Evolutionary conservation across 2,113 vertebrate species (phyloP).

Genomic region (Helogale parvula): DNA sequence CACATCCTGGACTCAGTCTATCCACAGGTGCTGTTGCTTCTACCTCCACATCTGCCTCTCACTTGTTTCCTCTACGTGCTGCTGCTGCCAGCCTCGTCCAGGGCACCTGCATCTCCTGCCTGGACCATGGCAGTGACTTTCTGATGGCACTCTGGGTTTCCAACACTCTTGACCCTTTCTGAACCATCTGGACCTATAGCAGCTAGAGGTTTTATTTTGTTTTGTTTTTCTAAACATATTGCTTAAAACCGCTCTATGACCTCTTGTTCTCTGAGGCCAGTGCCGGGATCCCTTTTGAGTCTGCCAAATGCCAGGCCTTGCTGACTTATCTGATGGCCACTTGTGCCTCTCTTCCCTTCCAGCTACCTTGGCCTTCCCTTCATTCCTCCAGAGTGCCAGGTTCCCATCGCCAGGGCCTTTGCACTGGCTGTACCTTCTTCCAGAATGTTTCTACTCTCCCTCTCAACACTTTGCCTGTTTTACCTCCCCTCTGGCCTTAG

Average conservation of each 20-base stretch:
- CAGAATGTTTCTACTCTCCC: background rate
- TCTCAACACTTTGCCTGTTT: background rate
- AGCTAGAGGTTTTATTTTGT: background rate
- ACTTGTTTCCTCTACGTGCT: background rate
- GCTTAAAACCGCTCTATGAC: background rate
- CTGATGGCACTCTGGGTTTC: background rate
- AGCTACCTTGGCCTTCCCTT: background rate
- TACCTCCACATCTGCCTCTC: background rate
- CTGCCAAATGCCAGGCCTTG: background rate
- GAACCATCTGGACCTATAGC: background rate
- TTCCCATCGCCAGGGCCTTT: background rate
- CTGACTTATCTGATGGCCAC: background rate
- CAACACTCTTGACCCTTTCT: background rate
- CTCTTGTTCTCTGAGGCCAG: background rate
- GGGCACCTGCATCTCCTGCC: background rate
- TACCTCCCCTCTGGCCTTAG: background rate
- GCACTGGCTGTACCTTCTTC: background rate
- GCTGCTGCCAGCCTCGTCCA: background rate
- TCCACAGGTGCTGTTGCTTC: background rate
- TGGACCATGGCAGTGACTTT: background rate
- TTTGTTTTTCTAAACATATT: background rate
- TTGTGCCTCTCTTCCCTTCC: background rate
- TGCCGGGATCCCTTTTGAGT: background rate
- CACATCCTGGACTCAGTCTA: background rate
- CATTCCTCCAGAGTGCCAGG: background rate